Evolutionary conservation across 2,797 vertebrate genomes (phyloP), one percentile per base, ranked within the genome.

Genomic region (Schizopygopsis malacanthus): DNA sequence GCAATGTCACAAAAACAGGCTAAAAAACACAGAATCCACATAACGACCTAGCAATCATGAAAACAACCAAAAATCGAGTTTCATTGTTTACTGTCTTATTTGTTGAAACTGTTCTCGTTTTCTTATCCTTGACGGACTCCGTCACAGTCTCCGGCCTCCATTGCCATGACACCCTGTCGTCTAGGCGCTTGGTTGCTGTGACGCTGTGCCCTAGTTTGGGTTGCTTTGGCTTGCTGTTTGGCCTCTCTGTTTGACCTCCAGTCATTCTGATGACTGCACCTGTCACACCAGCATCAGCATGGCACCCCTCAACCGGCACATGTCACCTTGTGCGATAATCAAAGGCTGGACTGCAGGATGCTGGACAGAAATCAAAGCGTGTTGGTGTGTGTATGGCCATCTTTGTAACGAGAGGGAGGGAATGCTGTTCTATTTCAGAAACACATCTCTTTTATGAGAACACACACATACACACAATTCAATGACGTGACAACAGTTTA

Each of bases 141-240:
- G 20, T 80, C 84, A 59, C 76, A 76, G 45, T 67, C 39, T 72
- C 63, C 59, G 13, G 71, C 61, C 71, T 82, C 54, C 45, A 59
- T 82, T 81, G 81, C 81, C 84, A 81, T 78, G 85, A 85, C 89
- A 86, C 87, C 87, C 81, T 86, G 87, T 91, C 77, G 67, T 88
- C 85, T 77, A 81, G 75, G 52, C 13, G 28, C 22, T 50, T 56
- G 45, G 50, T 70, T 79, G 71, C 72, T 15, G 63, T 83, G 77
- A 59, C 20, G 33, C 50, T 65, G 45, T 85, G 85, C 52, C 65
- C 85, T 79, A 83, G 81, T 88, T 83, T 83, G 75, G 59, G 71
- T 79, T 52, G 84, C 83, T 88, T 80, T 87, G 89, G 56, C 76
- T 56, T 72, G 79, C 81, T 84, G 65, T 81, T 45, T 77, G 84